Evolutionary conservation across 1,140 invertebrate species (phyloP).

Genomic region (Ips typographus): DNA sequence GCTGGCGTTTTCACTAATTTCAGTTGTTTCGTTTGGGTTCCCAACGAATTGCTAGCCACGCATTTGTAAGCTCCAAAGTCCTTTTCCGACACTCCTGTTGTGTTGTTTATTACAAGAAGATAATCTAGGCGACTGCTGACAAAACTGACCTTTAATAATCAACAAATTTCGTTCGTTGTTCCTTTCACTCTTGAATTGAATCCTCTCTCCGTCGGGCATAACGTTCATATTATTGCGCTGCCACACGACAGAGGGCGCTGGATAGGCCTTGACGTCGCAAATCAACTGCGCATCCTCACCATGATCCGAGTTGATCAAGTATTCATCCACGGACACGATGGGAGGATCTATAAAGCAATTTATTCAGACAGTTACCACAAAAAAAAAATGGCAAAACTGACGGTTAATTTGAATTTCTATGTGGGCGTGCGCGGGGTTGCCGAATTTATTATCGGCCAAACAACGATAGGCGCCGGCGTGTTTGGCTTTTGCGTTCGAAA

Average conservation of each 20-base stretch:
- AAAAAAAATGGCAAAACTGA: slow-evolving; percentile 31
- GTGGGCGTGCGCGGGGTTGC: slow-evolving; percentile 38
- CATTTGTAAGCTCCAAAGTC: slow-evolving; percentile 44
- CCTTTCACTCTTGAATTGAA: slow-evolving; percentile 26
- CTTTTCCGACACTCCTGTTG: slow-evolving; percentile 29
- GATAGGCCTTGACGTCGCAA: slow-evolving; percentile 42
- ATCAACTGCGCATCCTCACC: slow-evolving; percentile 40
- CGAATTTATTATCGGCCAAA: slow-evolving; percentile 45
- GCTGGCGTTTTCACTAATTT: slow-evolving; percentile 40
- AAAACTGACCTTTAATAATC: slow-evolving; percentile 29
- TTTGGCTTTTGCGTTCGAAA: slow-evolving; percentile 36
- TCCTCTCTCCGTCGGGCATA: slow-evolving; percentile 24
- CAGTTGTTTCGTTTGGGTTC: slow-evolving; percentile 24
- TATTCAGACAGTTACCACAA: neutral
- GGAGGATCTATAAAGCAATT: slow-evolving; percentile 40
- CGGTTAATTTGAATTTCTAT: slow-evolving; percentile 43
- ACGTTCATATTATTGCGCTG: slow-evolving; percentile 39
- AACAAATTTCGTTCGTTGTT: slow-evolving; percentile 34
- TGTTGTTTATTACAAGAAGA: neutral
- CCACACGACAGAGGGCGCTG: slow-evolving; percentile 40
- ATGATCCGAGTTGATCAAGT: slow-evolving; percentile 41
- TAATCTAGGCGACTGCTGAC: neutral
- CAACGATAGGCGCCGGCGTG: slow-evolving; percentile 43
- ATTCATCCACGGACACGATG: slow-evolving; percentile 39
- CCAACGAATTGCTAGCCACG: slow-evolving; percentile 36